Evolutionary conservation across 2,113 vertebrate species (phyloP), one percentile per base, ranked within the genome.

Genomic region (Psilopogon haemacephalus): DNA sequence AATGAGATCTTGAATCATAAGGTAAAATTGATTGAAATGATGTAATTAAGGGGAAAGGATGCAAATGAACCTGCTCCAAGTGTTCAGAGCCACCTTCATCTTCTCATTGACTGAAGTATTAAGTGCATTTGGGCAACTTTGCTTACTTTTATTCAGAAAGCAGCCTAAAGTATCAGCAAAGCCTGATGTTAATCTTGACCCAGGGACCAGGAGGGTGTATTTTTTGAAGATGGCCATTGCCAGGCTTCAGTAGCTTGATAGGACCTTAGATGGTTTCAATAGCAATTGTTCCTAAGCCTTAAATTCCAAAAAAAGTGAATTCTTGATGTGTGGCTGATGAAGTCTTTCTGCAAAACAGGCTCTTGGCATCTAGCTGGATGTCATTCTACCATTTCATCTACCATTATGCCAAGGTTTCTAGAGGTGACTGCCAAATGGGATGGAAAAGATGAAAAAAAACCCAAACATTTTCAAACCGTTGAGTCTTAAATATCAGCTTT

Each of bases 1-100:
- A 99, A 99, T 20, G 98, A 99, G 94, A 98, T 99, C 95, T 97
- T 99, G 88, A 99, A 99, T 97, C 98, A 99, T 90, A 99, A 99
- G 98, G 99, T 99, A 96, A 60, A 37, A 32, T 32, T 24, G 26
- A 65, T 76, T 65, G 56, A 26, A 33, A 7, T 67, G 7, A 11
- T 80, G 4, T 3, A 40, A 4, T 20, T 59, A 37, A 79, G 35
- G 42, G 17, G 21, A 89, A 65, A 15, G 30, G 28, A 50, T 82
- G 65, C 48, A 44, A 77, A 20, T 52, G 52, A 67, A 17, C 14
- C 30, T 50, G 30, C 19, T 80, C 27, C 40, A 63, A 40, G 30
- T 67, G 19, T 44, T 79, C 26, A 21, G 54, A 42, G 19, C 50
- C 32, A 30, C 30, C 2, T 81, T 58, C 4, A 26, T 65, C 8